Conservation (phyloP, 1,140 invertebrate species). For the Eubasilissa regina region DNA sequence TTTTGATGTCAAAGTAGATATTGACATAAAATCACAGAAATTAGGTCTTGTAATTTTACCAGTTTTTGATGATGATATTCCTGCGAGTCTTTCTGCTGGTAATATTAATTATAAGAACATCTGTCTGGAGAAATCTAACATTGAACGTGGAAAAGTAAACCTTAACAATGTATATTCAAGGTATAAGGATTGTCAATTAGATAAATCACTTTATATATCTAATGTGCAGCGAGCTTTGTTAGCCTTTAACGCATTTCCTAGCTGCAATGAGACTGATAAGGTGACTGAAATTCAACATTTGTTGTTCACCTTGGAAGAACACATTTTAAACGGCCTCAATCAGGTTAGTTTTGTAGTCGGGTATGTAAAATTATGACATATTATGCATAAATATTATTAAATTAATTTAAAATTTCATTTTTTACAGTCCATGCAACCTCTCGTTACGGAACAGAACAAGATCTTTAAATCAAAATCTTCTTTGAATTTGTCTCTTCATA, state of each 20-base stretch:
- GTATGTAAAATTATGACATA: not conserved
- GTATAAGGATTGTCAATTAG: not conserved
- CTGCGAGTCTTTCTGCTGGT: not conserved
- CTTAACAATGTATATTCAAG: constrained; percentile 5
- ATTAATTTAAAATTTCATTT: not conserved
- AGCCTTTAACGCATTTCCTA: constrained; percentile 7
- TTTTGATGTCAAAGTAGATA: constrained; percentile 43
- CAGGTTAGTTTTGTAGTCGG: not conserved
- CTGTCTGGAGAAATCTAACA: constrained; percentile 10
- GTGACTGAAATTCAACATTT: not conserved
- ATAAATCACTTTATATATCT: constrained; percentile 1
- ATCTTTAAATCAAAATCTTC: constrained; percentile 10
- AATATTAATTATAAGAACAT: constrained; percentile 27
- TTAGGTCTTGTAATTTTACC: constrained; percentile 31
- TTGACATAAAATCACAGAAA: constrained; percentile 29
- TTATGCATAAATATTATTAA: not conserved
- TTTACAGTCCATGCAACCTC: constrained; percentile 23
- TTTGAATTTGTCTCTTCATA: not conserved
- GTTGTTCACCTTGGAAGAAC: not conserved
- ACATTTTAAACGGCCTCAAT: not conserved
- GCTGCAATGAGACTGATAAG: not conserved
- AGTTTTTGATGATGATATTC: constrained; percentile 4
- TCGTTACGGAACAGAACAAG: constrained; percentile 3
- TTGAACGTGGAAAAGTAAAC: not conserved
- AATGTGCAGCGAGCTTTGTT: constrained; percentile 3